phyloP scores from a whole-genome alignment of 2,888 invertebrate genomes.

The Caenorhabditis imperialis region DNA sequence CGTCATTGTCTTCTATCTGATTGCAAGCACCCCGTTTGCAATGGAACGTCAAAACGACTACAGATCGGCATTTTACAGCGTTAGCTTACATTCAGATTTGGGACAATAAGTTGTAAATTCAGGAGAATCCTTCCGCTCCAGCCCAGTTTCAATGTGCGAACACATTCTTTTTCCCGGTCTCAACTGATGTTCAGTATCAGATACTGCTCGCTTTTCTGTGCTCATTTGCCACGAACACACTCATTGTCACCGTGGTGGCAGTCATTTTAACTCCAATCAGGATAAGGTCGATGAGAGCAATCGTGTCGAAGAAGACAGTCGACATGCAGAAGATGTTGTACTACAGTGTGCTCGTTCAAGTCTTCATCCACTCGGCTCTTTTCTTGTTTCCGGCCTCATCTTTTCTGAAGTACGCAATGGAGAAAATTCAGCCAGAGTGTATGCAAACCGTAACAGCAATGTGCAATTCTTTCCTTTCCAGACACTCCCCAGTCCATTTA shows the following conservation, averaged over 20 bases:
- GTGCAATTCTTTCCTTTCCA: background rate
- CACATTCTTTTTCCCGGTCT: slow-evolving; percentile 10
- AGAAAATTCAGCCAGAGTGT: background rate
- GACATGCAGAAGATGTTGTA: slow-evolving; percentile 30
- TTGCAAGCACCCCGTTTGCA: slow-evolving; percentile 9
- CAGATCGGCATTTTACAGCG: background rate
- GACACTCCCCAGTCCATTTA: slow-evolving; percentile 6
- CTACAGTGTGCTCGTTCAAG: slow-evolving; percentile 26
- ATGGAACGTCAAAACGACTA: slow-evolving; percentile 13
- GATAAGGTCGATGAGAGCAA: background rate
- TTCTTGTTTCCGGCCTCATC: slow-evolving; percentile 27
- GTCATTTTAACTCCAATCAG: slow-evolving; percentile 18
- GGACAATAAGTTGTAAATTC: no score
- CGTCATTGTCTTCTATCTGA: slow-evolving; percentile 2
- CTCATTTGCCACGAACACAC: slow-evolving; percentile 22
- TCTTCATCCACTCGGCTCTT: slow-evolving; percentile 14
- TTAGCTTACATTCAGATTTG: no score
- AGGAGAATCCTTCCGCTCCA: background rate
- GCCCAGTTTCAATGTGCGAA: slow-evolving; percentile 4
- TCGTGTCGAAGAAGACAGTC: slow-evolving; percentile 18
- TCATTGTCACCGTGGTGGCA: slow-evolving; percentile 9
- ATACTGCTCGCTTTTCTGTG: slow-evolving; percentile 3
- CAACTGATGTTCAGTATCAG: slow-evolving; percentile 17
- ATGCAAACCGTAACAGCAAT: background rate
- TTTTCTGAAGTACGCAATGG: slow-evolving; percentile 9